These are phyloP conservation scores for Abramis brama DNA, from an alignment of 2,113 vertebrate genomes.

Conservation along the genomic window DNA sequence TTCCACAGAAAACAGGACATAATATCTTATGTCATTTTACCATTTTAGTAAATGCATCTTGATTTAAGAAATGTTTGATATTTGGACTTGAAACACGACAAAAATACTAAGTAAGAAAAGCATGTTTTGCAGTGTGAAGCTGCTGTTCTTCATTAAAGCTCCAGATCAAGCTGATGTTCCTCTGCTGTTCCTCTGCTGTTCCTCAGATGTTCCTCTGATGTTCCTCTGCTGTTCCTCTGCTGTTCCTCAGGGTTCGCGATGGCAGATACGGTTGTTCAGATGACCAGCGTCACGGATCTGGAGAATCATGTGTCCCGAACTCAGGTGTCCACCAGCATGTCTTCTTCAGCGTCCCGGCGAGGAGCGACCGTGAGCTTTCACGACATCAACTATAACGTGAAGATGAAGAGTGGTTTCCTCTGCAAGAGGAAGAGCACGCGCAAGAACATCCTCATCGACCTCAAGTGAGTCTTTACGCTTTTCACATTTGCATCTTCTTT, in stretches of 20 bases:
- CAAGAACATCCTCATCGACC: constrained; percentile 74
- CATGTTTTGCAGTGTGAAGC: too few species aligned
- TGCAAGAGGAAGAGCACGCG: constrained; percentile 55
- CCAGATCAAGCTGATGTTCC: neutral
- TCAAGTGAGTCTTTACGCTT: constrained; percentile 69
- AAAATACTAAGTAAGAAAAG: too few species aligned
- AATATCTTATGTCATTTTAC: too few species aligned
- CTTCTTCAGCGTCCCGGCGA: neutral
- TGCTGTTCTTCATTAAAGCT: too few species aligned
- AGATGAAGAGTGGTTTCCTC: constrained; percentile 50
- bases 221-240: neutral
- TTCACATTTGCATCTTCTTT: too few species aligned
- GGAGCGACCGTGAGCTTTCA: constrained; percentile 74
- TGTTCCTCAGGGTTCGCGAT: neutral
- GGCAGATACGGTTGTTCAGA: neutral
- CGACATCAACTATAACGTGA: constrained; percentile 71
- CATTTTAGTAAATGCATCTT: too few species aligned
- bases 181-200: too few species aligned
- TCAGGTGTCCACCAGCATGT: neutral
- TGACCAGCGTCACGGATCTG: neutral
- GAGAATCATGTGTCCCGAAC: neutral
- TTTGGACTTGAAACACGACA: too few species aligned
- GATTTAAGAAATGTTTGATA: too few species aligned
- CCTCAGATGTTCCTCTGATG: too few species aligned
- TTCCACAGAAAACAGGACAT: too few species aligned